These are phyloP conservation scores for Battus philenor DNA, from an alignment of 1,140 invertebrate genomes.

Conservation along the genomic window DNA sequence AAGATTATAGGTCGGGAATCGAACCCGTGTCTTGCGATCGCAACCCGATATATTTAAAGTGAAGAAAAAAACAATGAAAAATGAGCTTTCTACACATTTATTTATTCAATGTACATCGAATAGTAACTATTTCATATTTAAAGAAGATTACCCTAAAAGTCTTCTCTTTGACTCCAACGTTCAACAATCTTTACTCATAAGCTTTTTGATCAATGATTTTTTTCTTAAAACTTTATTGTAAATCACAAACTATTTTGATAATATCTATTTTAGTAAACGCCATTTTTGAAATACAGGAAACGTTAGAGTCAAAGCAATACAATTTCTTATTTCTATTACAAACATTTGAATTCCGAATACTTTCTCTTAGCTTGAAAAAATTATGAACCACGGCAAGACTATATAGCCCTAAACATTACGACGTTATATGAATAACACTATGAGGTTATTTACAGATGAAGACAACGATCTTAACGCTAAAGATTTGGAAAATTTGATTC, in stretches of 20 bases:
- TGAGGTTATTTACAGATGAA: constrained; percentile 37
- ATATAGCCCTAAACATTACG: constrained; percentile 13
- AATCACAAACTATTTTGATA: too few species aligned
- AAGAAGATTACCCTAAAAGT: constrained; percentile 28
- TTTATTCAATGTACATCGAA: constrained; percentile 57
- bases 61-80: constrained; percentile 4
- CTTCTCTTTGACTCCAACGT: constrained; percentile 26
- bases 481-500: constrained; percentile 23
- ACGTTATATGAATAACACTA: constrained; percentile 12
- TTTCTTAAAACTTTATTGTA: too few species aligned
- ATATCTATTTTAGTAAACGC: too few species aligned
- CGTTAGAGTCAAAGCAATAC: constrained; percentile 11
- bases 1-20: too few species aligned
- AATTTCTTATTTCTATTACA: constrained; percentile 8
- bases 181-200: background rate
- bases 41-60: too few species aligned
- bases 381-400: constrained; percentile 24
- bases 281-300: too few species aligned
- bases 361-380: constrained; percentile 11
- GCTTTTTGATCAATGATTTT: too few species aligned
- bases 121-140: constrained; percentile 51
- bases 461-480: constrained; percentile 10
- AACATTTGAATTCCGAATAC: constrained; percentile 8
- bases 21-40: too few species aligned
- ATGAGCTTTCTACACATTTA: constrained; percentile 52